Evolutionary conservation across 2,888 invertebrate species (phyloP).

Genomic region (Amphipoea oculea): DNA sequence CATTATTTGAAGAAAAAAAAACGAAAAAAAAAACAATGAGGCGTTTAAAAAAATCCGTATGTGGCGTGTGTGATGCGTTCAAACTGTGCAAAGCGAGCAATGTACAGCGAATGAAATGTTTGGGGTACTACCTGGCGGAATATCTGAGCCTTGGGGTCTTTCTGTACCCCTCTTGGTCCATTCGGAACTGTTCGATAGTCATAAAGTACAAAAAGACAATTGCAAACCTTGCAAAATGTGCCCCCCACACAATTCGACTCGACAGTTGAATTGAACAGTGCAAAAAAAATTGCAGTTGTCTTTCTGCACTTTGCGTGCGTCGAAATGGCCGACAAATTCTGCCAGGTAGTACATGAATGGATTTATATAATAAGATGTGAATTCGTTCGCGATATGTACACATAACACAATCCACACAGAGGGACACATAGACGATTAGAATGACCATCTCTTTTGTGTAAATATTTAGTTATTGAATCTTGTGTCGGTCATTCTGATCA

Average conservation of each 20-base stretch:
- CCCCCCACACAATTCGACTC: background rate
- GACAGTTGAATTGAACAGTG: background rate
- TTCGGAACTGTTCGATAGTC: background rate
- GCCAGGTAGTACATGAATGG: conserved; percentile 57
- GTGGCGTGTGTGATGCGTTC: conserved; percentile 86
- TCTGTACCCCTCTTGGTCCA: background rate
- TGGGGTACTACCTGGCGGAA: conserved; percentile 52
- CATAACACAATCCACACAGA: conserved; percentile 85
- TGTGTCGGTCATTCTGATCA: conserved; percentile 36
- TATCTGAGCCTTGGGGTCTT: background rate
- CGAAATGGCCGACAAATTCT: conserved; percentile 11
- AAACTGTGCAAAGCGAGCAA: conserved; percentile 80
- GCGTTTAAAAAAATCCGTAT: conserved; percentile 78
- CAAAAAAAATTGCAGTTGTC: background rate
- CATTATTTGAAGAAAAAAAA: conserved; percentile 53
- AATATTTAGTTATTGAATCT: background rate
- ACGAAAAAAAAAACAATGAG: conserved; percentile 60
- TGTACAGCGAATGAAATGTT: conserved; percentile 80
- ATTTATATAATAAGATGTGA: conserved; percentile 56
- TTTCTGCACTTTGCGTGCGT: background rate
- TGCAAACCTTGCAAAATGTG: background rate
- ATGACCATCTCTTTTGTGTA: conserved; percentile 41
- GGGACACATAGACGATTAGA: conserved; percentile 45
- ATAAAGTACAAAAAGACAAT: background rate
- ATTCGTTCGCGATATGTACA: conserved; percentile 75